Base-by-base conservation (phyloP, 2,797 vertebrate species). In the Mormyrus proboscirostris region DNA sequence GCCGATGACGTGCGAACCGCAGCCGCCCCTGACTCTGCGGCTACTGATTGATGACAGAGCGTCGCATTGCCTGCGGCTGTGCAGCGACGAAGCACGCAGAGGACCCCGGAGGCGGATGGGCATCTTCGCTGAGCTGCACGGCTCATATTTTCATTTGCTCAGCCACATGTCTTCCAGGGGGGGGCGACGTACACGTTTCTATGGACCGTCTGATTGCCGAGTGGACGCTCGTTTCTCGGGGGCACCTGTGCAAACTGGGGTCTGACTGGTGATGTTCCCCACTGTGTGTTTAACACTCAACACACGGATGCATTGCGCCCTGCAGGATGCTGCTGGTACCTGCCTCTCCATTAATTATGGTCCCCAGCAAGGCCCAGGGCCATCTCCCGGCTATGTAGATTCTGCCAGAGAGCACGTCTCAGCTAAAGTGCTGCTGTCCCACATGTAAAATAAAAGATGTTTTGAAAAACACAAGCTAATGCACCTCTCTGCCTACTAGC, bases 321-420 rank as follows among this genome's bases (percentile, higher is more conserved):
- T 14, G 25, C 3, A 10, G 62, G 25, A 69, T 12, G 25, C 62
- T 12, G 62, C 62, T 29, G 10, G 25, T 4, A 9, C 10, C 9
- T 12, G 25, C 3, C 62, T 69, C 62, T 73, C 65, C 88, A 88
- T 91, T 92, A 92, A 92, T 91, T 89, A 89, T 7, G 51, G 83
- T 88, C 41, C 89, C 89, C 88, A 83, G 90, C 76, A 29, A 51
- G 41, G 2, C 73, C 19, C 19, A 7, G 59, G 33, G 33, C 19
- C 41, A 7, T 47, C 41, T 44, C 73, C 73, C 38, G 2, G 73
- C 73, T 79, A 79, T n/a, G 33, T 38, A 44, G 14, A n/a, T 44
- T 79, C 38, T 79, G n/a, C 73, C 33, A 19, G 19, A 79, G 16
- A 79, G 41, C 16, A n/a, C 16, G 41, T 44, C 73, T 44, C 38